phyloP scores from a whole-genome alignment of 2,888 invertebrate species.

The Belgica antarctica region DNA sequence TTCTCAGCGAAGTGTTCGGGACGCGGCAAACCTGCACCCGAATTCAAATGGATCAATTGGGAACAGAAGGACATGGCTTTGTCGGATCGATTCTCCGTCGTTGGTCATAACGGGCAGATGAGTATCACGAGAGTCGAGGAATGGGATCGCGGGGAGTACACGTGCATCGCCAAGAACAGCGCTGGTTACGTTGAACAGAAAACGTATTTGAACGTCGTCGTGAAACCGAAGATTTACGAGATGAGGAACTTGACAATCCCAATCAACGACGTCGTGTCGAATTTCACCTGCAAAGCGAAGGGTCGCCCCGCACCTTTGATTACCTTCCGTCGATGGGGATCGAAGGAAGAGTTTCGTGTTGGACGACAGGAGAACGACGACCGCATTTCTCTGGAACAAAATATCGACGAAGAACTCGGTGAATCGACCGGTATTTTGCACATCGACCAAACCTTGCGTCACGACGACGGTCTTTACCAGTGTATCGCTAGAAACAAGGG shows the following conservation, averaged over 20 bases:
- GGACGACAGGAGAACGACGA: constrained; percentile 67
- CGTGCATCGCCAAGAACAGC: constrained; percentile 75
- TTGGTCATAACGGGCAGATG: constrained; percentile 68
- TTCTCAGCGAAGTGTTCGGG: constrained; percentile 75
- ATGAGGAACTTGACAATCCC: constrained; percentile 69
- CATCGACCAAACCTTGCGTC: constrained; percentile 64
- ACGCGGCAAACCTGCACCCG: constrained; percentile 79
- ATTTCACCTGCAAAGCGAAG: constrained; percentile 73
- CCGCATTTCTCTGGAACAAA: constrained; percentile 64
- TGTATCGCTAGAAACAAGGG: constrained; percentile 81
- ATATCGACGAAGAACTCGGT: constrained; percentile 58
- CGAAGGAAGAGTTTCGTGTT: constrained; percentile 61
- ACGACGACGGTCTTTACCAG: constrained; percentile 85
- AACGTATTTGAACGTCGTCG: constrained; percentile 69
- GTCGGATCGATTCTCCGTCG: constrained; percentile 63
- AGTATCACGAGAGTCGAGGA: constrained; percentile 72
- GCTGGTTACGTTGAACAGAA: constrained; percentile 70
- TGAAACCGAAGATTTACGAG: constrained; percentile 78
- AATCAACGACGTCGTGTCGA: constrained; percentile 62
- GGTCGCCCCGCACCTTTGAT: constrained; percentile 79
- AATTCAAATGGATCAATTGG: constrained; percentile 78
- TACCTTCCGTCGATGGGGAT: constrained; percentile 74
- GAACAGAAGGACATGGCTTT: constrained; percentile 70
- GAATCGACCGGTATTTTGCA: constrained; percentile 66
- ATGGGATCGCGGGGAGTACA: constrained; percentile 76